These are phyloP conservation scores for Dermatemys mawii DNA, from an alignment of 2,113 vertebrate genomes.

Conservation along the genomic window DNA sequence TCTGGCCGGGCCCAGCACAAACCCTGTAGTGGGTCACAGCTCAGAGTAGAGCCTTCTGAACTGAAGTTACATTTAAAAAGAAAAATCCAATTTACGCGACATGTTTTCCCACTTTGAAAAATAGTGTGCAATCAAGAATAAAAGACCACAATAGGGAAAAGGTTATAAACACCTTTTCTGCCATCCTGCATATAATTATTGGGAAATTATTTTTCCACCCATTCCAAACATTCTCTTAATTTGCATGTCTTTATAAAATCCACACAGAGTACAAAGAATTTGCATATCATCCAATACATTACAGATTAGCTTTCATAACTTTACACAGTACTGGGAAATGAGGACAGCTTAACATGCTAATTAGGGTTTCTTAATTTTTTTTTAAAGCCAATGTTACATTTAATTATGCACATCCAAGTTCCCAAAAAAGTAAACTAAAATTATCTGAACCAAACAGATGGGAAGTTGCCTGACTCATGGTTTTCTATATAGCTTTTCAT, in stretches of 20 bases:
- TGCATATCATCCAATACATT: conserved; percentile 69
- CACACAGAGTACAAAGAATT: conserved; percentile 50
- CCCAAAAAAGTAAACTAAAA: conserved; percentile 56
- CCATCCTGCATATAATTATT: conserved; percentile 40
- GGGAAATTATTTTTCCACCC: conserved; percentile 52
- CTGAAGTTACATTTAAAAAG: conserved; percentile 49
- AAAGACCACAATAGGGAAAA: conserved; percentile 36
- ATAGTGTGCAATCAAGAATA: conserved; percentile 54
- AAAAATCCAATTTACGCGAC: not conserved
- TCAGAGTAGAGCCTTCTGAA: not conserved
- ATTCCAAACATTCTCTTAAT: conserved; percentile 65
- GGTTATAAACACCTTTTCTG: conserved; percentile 59
- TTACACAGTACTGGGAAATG: conserved; percentile 69
- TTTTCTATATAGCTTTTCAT: conserved; percentile 26
- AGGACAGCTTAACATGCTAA: conserved; percentile 68
- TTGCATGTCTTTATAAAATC: conserved; percentile 65
- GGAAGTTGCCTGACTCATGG: conserved; percentile 28
- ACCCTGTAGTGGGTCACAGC: not conserved
- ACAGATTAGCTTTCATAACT: conserved; percentile 72
- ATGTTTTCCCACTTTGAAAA: conserved; percentile 22
- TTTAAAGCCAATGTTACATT: conserved; percentile 45
- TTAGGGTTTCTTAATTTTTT: conserved; percentile 59
- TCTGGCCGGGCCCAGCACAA: not conserved
- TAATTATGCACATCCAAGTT: conserved; percentile 39
- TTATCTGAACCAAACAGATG: conserved; percentile 71